Conservation (phyloP, 2,888 invertebrate species). For the Drosophila mimica region DNA sequence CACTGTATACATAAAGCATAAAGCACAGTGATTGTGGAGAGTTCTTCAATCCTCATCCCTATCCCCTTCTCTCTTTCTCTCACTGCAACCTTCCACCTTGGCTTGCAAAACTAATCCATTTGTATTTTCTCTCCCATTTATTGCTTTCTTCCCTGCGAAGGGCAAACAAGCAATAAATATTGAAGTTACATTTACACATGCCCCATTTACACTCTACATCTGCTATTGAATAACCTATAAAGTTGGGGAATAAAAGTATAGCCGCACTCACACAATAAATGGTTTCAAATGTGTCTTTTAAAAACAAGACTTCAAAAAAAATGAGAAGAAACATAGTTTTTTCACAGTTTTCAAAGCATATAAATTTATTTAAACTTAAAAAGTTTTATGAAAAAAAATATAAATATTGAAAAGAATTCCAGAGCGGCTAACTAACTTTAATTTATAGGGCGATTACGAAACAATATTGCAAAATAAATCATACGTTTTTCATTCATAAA, state of each 20-base stretch:
- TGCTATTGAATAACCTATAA: background rate
- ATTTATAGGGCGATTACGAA: no score
- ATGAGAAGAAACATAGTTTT: background rate
- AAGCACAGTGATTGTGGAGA: background rate
- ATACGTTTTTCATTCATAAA: background rate
- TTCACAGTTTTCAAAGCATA: background rate
- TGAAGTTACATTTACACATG: background rate
- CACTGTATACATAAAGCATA: background rate
- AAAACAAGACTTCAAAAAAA: background rate
- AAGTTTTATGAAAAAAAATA: no score
- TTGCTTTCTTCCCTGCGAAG: conserved; percentile 50
- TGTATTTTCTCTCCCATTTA: background rate
- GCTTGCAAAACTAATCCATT: background rate
- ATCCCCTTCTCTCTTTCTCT: background rate
- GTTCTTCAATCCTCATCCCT: background rate
- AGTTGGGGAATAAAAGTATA: background rate
- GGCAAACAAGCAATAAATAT: background rate
- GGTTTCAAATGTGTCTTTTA: background rate
- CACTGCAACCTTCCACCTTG: background rate
- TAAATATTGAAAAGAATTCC: no score
- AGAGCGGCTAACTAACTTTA: no score
- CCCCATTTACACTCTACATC: background rate
- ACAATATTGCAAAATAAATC: background rate
- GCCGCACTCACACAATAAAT: background rate
- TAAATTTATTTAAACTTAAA: background rate